These are phyloP conservation scores for Buceros bicornis DNA, from an alignment of 2,797 vertebrate genomes.

Conservation along the genomic window DNA sequence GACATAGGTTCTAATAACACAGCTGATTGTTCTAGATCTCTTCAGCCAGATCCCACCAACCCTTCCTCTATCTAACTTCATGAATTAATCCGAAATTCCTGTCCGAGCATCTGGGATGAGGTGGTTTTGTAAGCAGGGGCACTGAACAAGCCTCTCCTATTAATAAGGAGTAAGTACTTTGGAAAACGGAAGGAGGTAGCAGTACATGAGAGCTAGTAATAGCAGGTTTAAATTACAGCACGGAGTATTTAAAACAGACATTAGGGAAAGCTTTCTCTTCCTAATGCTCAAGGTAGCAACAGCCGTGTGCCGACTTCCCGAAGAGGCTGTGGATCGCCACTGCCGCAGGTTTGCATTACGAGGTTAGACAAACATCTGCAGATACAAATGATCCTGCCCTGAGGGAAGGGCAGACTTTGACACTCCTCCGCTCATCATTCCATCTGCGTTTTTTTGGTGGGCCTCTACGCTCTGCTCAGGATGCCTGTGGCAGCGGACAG, in stretches of 20 bases:
- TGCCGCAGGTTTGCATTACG: background rate
- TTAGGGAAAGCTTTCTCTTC: background rate
- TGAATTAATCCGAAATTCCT: constrained; percentile 17
- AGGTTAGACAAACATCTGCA: background rate
- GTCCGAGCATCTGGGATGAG: background rate
- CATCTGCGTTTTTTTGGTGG: background rate
- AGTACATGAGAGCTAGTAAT: constrained; percentile 11
- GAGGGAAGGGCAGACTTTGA: background rate
- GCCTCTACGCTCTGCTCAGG: background rate
- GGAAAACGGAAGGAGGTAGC: constrained; percentile 16
- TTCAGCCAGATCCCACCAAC: background rate
- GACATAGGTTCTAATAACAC: background rate
- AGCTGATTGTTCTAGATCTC: background rate
- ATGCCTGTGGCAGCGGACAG: background rate
- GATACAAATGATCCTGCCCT: background rate
- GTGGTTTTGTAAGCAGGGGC: background rate
- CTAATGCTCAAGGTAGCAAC: background rate
- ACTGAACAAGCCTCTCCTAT: constrained; percentile 11
- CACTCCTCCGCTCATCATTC: background rate
- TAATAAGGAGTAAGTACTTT: constrained; percentile 21
- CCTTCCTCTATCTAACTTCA: background rate
- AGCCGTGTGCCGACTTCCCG: background rate
- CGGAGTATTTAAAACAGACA: background rate
- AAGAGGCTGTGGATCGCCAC: background rate
- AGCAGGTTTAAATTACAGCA: constrained; percentile 14